These are phyloP conservation scores for Xanthia icteritia DNA, from an alignment of 2,888 invertebrate species.

Conservation along the genomic window DNA sequence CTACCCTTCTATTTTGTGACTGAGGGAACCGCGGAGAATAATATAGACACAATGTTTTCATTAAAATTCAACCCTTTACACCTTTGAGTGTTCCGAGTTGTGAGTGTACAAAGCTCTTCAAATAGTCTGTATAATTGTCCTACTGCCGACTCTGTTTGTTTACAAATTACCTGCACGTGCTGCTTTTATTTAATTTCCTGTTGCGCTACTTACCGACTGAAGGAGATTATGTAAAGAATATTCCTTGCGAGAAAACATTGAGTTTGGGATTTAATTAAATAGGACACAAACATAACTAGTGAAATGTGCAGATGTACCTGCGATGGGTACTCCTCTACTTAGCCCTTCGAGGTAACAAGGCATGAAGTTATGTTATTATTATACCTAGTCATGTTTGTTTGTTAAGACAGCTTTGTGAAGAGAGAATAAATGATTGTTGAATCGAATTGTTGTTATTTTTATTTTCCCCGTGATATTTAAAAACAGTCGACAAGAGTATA, in stretches of 20 bases:
- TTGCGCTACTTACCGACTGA: neutral
- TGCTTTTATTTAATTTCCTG: conserved; percentile 26
- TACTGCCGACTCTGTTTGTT: conserved; percentile 6
- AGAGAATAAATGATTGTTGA: no score
- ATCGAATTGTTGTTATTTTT: no score
- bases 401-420: no score
- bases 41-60: conserved; percentile 30
- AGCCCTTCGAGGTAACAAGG: no score
- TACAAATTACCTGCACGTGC: conserved; percentile 29
- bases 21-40: neutral
- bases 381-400: no score
- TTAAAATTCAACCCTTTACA: conserved; percentile 45
- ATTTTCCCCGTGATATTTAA: no score
- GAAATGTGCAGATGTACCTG: no score
- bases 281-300: no score
- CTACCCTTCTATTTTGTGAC: neutral
- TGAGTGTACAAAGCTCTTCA: conserved; percentile 24
- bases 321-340: no score
- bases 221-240: conserved; percentile 9
- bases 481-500: no score
- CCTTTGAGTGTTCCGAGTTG: conserved; percentile 10
- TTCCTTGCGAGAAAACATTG: neutral
- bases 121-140: conserved; percentile 27
- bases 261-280: conserved; percentile 4
- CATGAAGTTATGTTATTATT: no score